phyloP scores from a whole-genome alignment of 2,888 invertebrate genomes.

The Troglohyphantes excavatus region DNA sequence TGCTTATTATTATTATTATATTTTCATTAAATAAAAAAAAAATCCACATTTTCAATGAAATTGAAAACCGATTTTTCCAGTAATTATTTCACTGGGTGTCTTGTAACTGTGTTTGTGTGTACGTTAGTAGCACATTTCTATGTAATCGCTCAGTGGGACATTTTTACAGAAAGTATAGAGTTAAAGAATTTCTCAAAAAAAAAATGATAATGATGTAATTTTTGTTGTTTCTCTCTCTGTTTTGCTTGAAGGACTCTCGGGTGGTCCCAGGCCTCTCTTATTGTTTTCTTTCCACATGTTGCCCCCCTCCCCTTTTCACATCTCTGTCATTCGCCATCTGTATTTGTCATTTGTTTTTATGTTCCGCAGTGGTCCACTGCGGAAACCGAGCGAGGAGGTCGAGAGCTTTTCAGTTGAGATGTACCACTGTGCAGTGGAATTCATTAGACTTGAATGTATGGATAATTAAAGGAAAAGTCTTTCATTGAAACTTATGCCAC shows the following conservation, averaged over 20 bases:
- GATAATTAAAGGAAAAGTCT: conserved; percentile 78
- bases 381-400: conserved; percentile 29
- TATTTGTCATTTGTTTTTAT: conserved; percentile 75
- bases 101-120: conserved; percentile 73
- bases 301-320: conserved; percentile 50
- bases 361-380: conserved; percentile 58
- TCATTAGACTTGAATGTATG: conserved; percentile 79
- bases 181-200: conserved; percentile 42
- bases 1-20: conserved; percentile 17
- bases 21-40: conserved; percentile 15
- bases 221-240: not conserved
- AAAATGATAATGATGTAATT: conserved; percentile 16
- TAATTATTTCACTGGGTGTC: conserved; percentile 77
- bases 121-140: conserved; percentile 70
- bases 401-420: conserved; percentile 76
- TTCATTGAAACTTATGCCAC: conserved; percentile 73
- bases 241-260: conserved; percentile 67
- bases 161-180: conserved; percentile 49
- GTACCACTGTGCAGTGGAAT: conserved; percentile 78
- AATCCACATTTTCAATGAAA: conserved; percentile 9
- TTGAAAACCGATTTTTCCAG: conserved; percentile 22
- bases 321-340: conserved; percentile 76
- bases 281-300: conserved; percentile 34
- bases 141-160: conserved; percentile 73
- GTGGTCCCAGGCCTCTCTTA: conserved; percentile 68